These are phyloP conservation scores for Lerista edwardsae DNA, from an alignment of 2,797 vertebrate genomes.

Conservation along the genomic window DNA sequence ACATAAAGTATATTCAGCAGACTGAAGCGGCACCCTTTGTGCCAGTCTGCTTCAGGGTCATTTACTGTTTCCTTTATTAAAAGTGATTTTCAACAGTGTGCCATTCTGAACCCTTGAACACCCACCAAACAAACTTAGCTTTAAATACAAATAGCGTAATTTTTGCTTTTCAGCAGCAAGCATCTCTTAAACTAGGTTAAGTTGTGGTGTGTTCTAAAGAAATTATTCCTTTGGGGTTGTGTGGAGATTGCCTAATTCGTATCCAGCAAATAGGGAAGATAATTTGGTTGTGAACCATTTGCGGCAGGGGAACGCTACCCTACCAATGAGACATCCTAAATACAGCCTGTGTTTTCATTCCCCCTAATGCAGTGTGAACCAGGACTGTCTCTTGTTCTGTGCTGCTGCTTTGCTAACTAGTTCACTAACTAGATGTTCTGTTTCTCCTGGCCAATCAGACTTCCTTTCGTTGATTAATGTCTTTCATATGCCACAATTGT, in stretches of 20 bases:
- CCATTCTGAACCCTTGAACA: neutral
- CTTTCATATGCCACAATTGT: neutral
- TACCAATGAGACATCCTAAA: neutral
- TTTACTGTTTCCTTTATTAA: slow-evolving; percentile 7
- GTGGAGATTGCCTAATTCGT: slow-evolving; percentile 5
- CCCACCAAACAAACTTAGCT: slow-evolving; percentile 17
- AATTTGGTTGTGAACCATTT: neutral
- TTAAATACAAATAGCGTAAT: slow-evolving; percentile 10
- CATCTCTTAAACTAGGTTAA: slow-evolving; percentile 17
- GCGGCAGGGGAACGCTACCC: neutral
- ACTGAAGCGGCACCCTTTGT: neutral
- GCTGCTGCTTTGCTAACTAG: neutral
- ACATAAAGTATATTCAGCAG: slow-evolving; percentile 11
- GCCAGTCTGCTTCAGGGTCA: neutral
- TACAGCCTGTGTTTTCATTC: neutral
- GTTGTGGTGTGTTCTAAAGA: slow-evolving; percentile 18
- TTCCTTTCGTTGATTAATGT: neutral
- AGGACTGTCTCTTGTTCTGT: neutral
- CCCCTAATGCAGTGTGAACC: neutral
- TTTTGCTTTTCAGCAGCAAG: neutral
- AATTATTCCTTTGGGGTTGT: neutral
- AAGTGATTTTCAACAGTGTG: slow-evolving; percentile 14
- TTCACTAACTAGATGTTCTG: neutral
- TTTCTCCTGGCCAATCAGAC: neutral
- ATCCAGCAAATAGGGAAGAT: neutral